Evolutionary conservation across 2,888 invertebrate genomes (phyloP), one percentile per base, ranked within the genome.

Genomic region (Timandra comae): DNA sequence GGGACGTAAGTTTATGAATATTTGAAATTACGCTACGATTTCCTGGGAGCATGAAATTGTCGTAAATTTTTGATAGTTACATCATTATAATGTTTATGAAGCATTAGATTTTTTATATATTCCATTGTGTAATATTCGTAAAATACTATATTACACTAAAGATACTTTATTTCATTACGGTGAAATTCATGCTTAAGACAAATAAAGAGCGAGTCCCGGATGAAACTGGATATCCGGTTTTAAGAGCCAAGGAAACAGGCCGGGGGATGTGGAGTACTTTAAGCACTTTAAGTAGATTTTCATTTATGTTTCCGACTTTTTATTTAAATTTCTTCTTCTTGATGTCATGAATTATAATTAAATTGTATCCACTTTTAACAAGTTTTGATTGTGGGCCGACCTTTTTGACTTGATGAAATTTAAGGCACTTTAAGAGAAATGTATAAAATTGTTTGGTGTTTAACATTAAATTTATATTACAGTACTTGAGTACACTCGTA

Each of bases 151-250:
- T 35, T 35, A 26, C 1, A 6, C 3, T 22, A 31, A 39, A 30
- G 30, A 33, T 29, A 33, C 28, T 31, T 34, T 37, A 37, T 37
- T 42, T 37, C 24, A 31, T 35, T 38, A 40, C 33, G 24, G 30
- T 32, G 47, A 51, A 53, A 56, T 66, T 62, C 50, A 58, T 63
- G 54, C 53, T 53, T 47, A 55, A 56, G 58, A 59, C 55, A 58
- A 60, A 63, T 56, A 64, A 64, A 64, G 56, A 55, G 51, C 48
- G 43, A 56, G 56, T 43, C 43, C 43, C 47, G 50, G 53, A 62
- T 62, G 60, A 66, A 64, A 56, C 52, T 63, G 73, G 73, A 76
- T 65, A 63, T 76, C 66, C 76, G 67, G 67, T 46, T 62, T 67
- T 64, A 65, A 69, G 59, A 71, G 64, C 58, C 56, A 67, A 64